phyloP scores from a whole-genome alignment of 2,797 vertebrate genomes.

The Varecia variegata region DNA sequence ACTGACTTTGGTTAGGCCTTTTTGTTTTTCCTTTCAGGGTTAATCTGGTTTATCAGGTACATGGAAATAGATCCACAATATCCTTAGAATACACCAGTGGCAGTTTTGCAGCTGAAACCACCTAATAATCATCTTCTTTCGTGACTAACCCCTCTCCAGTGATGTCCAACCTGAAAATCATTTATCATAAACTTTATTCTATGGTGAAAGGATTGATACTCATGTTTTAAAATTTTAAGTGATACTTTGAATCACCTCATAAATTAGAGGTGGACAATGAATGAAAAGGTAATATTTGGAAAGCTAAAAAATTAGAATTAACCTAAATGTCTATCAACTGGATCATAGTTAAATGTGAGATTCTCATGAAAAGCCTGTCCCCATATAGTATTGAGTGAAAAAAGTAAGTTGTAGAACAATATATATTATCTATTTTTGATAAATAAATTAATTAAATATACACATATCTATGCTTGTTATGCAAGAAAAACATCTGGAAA shows the following conservation, averaged over 20 bases:
- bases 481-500: conserved; percentile 22
- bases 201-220: background rate
- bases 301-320: background rate
- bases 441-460: background rate
- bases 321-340: background rate
- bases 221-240: background rate
- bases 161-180: background rate
- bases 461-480: background rate
- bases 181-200: background rate
- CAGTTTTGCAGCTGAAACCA: background rate
- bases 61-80: background rate
- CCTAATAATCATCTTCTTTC: background rate
- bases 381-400: background rate
- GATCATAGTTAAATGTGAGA: background rate
- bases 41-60: background rate
- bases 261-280: background rate
- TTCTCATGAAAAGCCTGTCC: background rate
- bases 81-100: background rate
- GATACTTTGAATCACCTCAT: background rate
- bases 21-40: background rate
- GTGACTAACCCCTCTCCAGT: background rate
- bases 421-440: background rate
- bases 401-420: background rate
- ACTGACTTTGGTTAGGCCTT: background rate
- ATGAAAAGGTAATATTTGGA: background rate